phyloP scores from a whole-genome alignment of 2,888 invertebrate species.

The Diarsia rubi region DNA sequence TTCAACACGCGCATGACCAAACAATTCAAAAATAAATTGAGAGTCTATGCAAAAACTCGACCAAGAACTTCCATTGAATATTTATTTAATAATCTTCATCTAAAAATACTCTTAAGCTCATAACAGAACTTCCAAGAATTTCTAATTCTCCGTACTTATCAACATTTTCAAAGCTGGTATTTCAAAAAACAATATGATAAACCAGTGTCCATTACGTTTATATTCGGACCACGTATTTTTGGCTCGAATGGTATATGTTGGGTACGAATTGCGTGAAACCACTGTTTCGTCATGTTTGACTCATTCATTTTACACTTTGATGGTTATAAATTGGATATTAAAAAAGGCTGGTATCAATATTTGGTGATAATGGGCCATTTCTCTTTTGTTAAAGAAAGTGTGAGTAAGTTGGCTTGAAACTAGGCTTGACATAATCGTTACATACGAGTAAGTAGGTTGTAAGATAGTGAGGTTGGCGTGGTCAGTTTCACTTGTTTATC shows the following conservation, averaged over 20 bases:
- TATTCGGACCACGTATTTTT: constrained; percentile 49
- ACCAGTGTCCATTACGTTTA: constrained; percentile 41
- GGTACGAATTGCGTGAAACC: constrained; percentile 59
- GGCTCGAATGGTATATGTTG: constrained; percentile 48
- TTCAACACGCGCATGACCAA: neutral
- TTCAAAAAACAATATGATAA: constrained; percentile 50
- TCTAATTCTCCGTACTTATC: constrained; percentile 26
- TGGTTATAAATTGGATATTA: constrained; percentile 52
- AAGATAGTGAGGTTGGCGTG: neutral
- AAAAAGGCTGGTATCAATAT: constrained; percentile 21
- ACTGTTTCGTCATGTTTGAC: constrained; percentile 57
- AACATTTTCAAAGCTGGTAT: constrained; percentile 41
- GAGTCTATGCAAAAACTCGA: neutral
- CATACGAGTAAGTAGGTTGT: constrained; percentile 1
- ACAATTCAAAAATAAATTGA: neutral
- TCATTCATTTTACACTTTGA: constrained; percentile 53
- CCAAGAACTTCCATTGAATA: neutral
- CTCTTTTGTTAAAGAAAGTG: constrained; percentile 26
- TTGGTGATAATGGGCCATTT: constrained; percentile 28
- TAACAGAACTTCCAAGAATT: constrained; percentile 30
- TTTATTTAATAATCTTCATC: neutral
- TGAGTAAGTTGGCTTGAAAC: neutral
- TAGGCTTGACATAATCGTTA: constrained; percentile 13
- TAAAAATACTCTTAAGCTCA: constrained; percentile 13
- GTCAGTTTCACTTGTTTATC: constrained; percentile 5